Conservation (phyloP, 2,797 vertebrate species). For the Nothura maculosa region DNA sequence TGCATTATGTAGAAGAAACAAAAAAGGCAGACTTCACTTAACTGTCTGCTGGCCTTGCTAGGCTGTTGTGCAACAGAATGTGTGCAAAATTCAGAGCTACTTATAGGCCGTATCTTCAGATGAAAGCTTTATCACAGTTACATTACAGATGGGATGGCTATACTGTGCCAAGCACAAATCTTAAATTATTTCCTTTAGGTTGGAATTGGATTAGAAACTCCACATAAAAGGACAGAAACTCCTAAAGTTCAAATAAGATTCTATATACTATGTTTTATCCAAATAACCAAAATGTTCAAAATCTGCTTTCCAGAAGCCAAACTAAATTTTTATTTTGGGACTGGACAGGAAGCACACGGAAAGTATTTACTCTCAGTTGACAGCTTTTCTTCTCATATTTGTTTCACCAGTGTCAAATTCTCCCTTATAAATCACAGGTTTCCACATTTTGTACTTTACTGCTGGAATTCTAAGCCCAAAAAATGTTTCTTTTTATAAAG, state of each 20-base stretch:
- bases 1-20: background rate
- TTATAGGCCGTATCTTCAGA: background rate
- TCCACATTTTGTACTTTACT: background rate
- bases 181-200: background rate
- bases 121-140: background rate
- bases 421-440: background rate
- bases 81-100: background rate
- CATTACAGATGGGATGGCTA: background rate
- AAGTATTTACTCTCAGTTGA: background rate
- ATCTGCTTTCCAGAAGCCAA: background rate
- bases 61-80: rapidly evolving
- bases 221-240: background rate
- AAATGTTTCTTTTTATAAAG: background rate
- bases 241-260: too few species aligned
- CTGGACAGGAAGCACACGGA: background rate
- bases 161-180: background rate
- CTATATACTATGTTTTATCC: background rate
- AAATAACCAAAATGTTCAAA: background rate
- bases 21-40: background rate
- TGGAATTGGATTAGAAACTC: background rate
- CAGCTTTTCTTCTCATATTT: background rate
- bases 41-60: background rate
- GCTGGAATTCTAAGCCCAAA: background rate
- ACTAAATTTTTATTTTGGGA: background rate
- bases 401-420: background rate